Base-by-base conservation (phyloP, 2,888 invertebrate species). In the Pseudococcus viburni region DNA sequence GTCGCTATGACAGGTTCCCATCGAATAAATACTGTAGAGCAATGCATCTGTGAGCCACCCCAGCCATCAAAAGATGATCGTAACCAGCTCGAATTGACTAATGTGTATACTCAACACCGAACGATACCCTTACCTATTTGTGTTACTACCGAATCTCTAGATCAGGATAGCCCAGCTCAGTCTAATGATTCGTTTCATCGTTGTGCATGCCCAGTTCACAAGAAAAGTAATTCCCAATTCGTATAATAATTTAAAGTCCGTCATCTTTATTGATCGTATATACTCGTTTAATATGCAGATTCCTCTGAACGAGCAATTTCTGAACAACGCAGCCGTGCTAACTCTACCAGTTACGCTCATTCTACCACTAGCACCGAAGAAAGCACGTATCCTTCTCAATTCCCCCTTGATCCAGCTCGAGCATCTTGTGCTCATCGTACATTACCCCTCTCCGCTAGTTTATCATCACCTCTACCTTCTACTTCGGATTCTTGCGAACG, bases 401-500 rank as follows among this genome's bases (percentile, higher is more conserved):
- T 55, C 17, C 51, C 83, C 19, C 80, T 88, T 0, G 88, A 80
- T 22, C 19, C 80, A 55, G 26, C 88, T 5, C 51, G 33, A 12
- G 55, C 19, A 46, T 22, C 86, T 83, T 0, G 39, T 51, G n/a
- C 80, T 19, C 83, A 88, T 83, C 88, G 88, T 12, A 83, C 83
- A 6, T 59, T 88, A 83, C 88, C 88, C 17, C 59, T 88, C 22
- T 88, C 88, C 7, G 88, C 89, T 39, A 89, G 84, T 84, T 55
- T 85, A 80, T 86, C 86, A 8, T 80, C 88, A 7, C 87, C 85
- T 15, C 77, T 89, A 39, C 86, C 88, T 17, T 87, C 88, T 64
- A 68, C 89, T 80, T 88, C 88, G 8, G 86, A 86, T 77, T 73
- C 86, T 7, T 86, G 46, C 73, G 83, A 88, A 33, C 80, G 83